These are phyloP conservation scores for Callinectes sapidus DNA, from an alignment of 2,888 invertebrate genomes.

Conservation along the genomic window DNA sequence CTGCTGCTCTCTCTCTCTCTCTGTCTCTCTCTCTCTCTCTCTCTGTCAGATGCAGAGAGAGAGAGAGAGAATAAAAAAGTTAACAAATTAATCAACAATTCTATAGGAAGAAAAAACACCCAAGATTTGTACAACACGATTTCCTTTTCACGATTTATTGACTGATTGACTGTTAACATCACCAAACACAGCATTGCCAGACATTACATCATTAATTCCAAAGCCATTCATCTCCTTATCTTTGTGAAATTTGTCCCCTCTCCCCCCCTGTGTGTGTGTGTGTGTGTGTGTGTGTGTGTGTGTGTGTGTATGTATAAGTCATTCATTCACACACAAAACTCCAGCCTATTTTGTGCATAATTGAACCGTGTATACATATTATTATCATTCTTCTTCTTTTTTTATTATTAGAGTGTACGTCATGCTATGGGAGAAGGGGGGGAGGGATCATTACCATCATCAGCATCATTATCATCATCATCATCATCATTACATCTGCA, in stretches of 20 bases:
- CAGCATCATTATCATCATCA: neutral
- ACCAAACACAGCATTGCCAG: neutral
- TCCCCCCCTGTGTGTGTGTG: neutral
- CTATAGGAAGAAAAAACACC: no score
- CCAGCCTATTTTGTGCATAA: constrained; percentile 1
- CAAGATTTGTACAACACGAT: neutral
- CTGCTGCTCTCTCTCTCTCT: no score
- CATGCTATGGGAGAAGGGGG: no score
- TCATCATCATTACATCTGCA: neutral
- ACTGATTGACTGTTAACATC: neutral
- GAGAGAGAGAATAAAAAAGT: no score
- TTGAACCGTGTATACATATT: neutral
- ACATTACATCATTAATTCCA: neutral
- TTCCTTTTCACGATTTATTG: neutral
- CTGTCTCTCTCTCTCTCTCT: no score
- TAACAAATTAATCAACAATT: no score
- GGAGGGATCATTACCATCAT: neutral
- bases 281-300: constrained; percentile 21
- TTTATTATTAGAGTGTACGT: no score
- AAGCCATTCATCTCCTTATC: constrained; percentile 34
- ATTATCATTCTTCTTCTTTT: neutral
- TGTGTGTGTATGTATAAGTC: neutral
- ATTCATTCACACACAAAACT: neutral
- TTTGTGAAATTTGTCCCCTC: neutral
- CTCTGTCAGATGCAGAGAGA: no score